These are phyloP conservation scores for Prunella himalayana DNA, from an alignment of 2,113 vertebrate genomes.

Conservation along the genomic window DNA sequence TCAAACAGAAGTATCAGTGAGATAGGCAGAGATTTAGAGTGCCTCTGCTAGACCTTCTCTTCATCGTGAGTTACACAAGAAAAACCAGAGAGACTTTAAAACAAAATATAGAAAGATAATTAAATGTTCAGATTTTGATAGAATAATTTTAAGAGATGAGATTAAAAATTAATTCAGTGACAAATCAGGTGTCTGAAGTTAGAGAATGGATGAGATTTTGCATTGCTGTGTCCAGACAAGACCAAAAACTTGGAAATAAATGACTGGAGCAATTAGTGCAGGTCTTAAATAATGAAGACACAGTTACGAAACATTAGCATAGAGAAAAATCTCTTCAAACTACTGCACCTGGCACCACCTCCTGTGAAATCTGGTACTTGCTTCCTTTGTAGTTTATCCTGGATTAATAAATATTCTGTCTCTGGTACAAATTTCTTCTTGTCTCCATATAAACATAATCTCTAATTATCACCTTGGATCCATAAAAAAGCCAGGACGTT, in stretches of 20 bases:
- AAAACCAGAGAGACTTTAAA: not conserved
- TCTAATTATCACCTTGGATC: not conserved
- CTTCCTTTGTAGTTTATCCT: not conserved
- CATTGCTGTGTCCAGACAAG: not conserved
- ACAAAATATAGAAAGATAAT: not conserved
- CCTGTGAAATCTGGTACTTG: not conserved
- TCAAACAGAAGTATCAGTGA: not conserved
- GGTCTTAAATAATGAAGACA: not conserved
- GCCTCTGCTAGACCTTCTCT: not conserved
- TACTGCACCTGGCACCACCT: not conserved
- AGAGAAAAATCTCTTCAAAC: not conserved
- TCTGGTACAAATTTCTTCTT: not conserved
- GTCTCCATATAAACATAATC: not conserved
- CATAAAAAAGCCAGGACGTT: not conserved
- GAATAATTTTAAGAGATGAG: not conserved
- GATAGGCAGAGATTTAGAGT: not conserved
- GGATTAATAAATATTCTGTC: not conserved
- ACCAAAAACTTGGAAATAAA: not conserved
- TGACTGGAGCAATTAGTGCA: not conserved
- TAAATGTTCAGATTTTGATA: not conserved
- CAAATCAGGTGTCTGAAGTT: not conserved
- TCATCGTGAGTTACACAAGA: not conserved
- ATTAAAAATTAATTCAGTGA: not conserved
- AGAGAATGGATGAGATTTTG: not conserved
- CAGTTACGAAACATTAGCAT: not conserved